phyloP scores from a whole-genome alignment of 2,888 invertebrate genomes.

The Phragmatobia fuliginosa region DNA sequence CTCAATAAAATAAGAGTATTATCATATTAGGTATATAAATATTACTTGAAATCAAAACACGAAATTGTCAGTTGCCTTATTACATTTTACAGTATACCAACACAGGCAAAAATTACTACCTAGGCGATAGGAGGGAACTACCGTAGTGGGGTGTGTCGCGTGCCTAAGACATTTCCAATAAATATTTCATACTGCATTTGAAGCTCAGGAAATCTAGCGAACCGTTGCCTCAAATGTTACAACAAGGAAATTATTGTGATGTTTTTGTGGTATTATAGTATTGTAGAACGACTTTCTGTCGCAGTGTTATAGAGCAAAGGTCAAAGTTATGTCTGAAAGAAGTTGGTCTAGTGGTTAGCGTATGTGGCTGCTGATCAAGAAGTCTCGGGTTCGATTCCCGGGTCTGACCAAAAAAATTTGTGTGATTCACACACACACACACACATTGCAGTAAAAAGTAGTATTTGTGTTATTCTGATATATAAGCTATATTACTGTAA shows the following conservation, averaged over 20 bases:
- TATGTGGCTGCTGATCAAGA: no score
- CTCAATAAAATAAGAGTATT: no score
- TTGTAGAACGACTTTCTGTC: background rate
- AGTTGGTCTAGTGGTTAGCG: no score
- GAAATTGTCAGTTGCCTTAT: conserved; percentile 2
- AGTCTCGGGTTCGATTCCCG: no score
- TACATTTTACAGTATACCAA: background rate
- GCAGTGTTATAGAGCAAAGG: background rate
- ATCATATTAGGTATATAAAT: background rate
- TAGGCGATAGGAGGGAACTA: conserved; percentile 44
- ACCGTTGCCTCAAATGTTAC: conserved; percentile 11
- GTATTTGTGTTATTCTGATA: no score
- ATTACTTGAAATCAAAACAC: background rate
- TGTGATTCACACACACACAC: no score
- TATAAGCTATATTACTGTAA: no score
- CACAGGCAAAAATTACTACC: conserved; percentile 52
- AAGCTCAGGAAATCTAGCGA: conserved; percentile 25
- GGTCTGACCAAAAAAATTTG: no score
- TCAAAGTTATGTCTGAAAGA: background rate
- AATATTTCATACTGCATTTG: conserved; percentile 45
- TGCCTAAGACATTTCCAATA: conserved; percentile 54
- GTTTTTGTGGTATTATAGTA: background rate
- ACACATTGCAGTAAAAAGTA: no score
- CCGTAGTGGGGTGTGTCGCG: conserved; percentile 28
- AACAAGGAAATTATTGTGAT: conserved; percentile 9